These are phyloP conservation scores for Athalia circularis DNA, from an alignment of 2,888 invertebrate species.

Conservation along the genomic window DNA sequence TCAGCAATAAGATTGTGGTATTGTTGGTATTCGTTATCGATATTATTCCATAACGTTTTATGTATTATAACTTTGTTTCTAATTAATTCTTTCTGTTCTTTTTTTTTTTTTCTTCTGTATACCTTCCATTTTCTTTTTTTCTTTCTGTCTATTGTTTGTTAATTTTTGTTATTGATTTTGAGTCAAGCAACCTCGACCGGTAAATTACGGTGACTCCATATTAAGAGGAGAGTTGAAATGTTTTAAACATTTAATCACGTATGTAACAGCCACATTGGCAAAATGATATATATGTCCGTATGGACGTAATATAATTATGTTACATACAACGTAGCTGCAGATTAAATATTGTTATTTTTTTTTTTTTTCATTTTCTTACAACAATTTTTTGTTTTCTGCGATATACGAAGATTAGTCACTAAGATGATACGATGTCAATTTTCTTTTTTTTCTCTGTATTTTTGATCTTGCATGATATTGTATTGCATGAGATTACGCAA, in stretches of 20 bases:
- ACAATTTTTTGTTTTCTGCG: too few species aligned
- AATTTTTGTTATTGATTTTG: neutral
- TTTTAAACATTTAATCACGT: slow-evolving; percentile 29
- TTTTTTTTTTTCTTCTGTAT: neutral
- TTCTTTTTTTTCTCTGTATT: too few species aligned
- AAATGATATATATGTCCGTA: neutral
- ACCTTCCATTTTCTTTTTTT: neutral
- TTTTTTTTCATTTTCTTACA: too few species aligned
- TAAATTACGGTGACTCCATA: slow-evolving; percentile 15
- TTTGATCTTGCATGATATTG: too few species aligned
- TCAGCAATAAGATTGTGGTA: neutral
- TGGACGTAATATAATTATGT: too few species aligned
- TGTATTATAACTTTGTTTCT: neutral
- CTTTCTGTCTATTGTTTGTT: slow-evolving; percentile 12
- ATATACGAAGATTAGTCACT: too few species aligned
- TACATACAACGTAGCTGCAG: too few species aligned
- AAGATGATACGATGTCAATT: too few species aligned
- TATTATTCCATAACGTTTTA: neutral
- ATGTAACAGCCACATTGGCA: neutral
- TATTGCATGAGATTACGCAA: too few species aligned
- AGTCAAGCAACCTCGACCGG: neutral
- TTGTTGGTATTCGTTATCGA: neutral
- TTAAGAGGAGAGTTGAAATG: slow-evolving; percentile 10
- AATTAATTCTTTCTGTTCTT: neutral
- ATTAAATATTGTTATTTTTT: too few species aligned